Conservation (phyloP, 37 sponge, comb jelly and placozoan genomes). For the Tethya wilhelma region DNA sequence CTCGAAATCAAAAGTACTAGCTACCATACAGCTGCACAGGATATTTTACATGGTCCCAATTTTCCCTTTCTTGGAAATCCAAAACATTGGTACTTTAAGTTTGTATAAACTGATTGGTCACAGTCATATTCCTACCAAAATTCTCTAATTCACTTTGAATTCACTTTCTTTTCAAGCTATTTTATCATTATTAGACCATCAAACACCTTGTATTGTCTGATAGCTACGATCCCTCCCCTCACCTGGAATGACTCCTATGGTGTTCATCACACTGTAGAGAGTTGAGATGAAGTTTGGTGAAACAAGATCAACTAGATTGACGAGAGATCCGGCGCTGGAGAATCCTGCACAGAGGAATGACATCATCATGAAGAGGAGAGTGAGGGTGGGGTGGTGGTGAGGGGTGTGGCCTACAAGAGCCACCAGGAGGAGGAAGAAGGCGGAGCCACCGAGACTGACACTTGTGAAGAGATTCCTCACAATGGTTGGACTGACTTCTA, state of each 20-base stretch:
- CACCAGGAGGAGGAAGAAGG: conserved; percentile 27
- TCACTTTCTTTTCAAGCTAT: too few relatives aligned
- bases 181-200: too few relatives aligned
- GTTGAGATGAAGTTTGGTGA: conserved; percentile 24
- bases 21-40: too few relatives aligned
- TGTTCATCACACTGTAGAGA: conserved; percentile 31
- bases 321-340: conserved; percentile 8
- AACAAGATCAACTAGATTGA: conserved; percentile 33
- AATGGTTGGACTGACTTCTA: conserved; percentile 3
- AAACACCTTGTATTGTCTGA: too few relatives aligned
- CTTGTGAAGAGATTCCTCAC: conserved; percentile 1
- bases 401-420: conserved; percentile 1
- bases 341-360: conserved; percentile 20
- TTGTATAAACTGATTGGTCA: too few relatives aligned
- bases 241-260: conserved; percentile 53
- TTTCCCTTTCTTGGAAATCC: too few relatives aligned
- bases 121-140: too few relatives aligned
- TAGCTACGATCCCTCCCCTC: too few relatives aligned
- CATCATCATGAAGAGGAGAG: background rate
- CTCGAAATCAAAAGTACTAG: too few relatives aligned
- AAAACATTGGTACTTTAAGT: too few relatives aligned
- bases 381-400: background rate
- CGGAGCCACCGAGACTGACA: conserved; percentile 13
- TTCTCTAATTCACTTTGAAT: too few relatives aligned
- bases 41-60: too few relatives aligned